phyloP scores from a whole-genome alignment of 2,888 invertebrate species.

The Nezara viridula region DNA sequence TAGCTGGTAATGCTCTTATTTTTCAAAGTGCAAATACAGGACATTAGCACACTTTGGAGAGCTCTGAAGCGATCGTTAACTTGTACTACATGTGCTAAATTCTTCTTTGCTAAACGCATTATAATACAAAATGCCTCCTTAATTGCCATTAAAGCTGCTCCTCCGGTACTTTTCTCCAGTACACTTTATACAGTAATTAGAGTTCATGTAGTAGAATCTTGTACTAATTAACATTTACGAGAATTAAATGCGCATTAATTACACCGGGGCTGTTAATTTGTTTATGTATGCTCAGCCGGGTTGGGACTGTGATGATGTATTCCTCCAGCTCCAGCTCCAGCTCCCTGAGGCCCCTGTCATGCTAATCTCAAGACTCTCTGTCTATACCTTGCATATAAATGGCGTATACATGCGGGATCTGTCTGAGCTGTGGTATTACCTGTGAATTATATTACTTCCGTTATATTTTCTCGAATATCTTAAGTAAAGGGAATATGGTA shows the following conservation, averaged over 20 bases:
- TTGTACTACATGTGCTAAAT: background rate
- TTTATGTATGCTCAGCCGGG: background rate
- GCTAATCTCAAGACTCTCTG: background rate
- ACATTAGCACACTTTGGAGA: background rate
- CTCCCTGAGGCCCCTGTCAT: background rate
- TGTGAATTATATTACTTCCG: background rate
- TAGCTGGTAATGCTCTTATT: background rate
- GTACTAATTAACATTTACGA: conserved; percentile 6
- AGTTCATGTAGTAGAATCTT: background rate
- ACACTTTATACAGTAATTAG: background rate
- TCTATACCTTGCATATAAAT: conserved; percentile 18
- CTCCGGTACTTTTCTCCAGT: background rate
- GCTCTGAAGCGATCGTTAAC: background rate
- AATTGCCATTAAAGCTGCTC: background rate
- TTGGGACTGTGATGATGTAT: background rate
- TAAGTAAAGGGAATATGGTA: too few species aligned
- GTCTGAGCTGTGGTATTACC: background rate
- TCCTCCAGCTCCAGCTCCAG: background rate
- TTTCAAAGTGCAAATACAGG: background rate
- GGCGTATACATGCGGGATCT: background rate
- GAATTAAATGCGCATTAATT: conserved; percentile 37
- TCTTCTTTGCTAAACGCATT: background rate
- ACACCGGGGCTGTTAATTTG: background rate
- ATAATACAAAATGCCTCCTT: conserved; percentile 5
- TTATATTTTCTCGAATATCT: too few species aligned